Base-by-base conservation (phyloP, 2,797 vertebrate species). In the Linurgus olivaceus region DNA sequence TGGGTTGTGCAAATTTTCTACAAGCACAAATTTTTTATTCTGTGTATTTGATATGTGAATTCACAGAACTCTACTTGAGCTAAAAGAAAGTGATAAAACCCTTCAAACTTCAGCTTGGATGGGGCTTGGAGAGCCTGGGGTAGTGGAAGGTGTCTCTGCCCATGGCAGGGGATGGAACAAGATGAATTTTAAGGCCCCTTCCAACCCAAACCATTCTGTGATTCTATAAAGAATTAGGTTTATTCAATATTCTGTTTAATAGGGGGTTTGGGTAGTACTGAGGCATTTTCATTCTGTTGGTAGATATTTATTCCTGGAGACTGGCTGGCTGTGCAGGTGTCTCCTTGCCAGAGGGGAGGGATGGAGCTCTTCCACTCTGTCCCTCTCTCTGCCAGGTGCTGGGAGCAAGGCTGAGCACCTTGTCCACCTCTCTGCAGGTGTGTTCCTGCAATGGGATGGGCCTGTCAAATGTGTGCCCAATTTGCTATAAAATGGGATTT, bases 21-120 rank as follows among this genome's bases (percentile, higher is more conserved):
- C 9, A 12, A 17, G 33, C 7, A 59, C 2, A 2, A 55, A 17
- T 8, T 4, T 8, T 4, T 16, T 55, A 0, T 16, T 45, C 48
- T 61, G 18, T 48, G 52, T 42, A 3, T 66, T 51, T 73, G 29
- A 24, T 38, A 9, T 24, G 3, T 24, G 16, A 23, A 11, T 7
- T 90, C 17, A 19, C 13, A 5, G 47, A 19, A 2, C 10, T 73
- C 21, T 31, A 19, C 47, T 47, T 74, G 33, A 47, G 33, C 17
- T 17, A 26, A 4, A 23, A 33, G 48, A 17, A 50, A 18, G 21
- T 23, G 31, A n/a, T 55, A 44, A 61, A 85, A 5, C 4, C 20
- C 14, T 1, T 21, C 23, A 73, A 4, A 62, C 2, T 29, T 50
- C 20, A 52, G 45, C 17, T 5, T 54, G 47, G 61, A 45, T 0